Evolutionary conservation across 30 jellyfish, hydroid and myxozoan species (phyloP).

Genomic region (Aurelia sp.): DNA sequence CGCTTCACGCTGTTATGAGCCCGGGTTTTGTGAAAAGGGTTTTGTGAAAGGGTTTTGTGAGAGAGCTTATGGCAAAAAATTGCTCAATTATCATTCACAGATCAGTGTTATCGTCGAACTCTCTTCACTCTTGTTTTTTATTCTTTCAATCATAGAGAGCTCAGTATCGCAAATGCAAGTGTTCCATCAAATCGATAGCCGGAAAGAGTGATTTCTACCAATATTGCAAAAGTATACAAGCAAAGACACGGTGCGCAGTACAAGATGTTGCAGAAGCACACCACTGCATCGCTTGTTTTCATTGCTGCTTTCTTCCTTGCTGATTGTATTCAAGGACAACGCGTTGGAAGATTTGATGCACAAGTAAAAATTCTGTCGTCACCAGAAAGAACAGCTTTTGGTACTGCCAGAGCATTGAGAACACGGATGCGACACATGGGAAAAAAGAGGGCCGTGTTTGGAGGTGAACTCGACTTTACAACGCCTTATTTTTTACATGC

Average conservation of each 20-base stretch:
- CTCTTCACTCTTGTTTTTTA: not conserved
- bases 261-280: too few relatives aligned
- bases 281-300: not conserved
- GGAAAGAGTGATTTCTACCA: too few relatives aligned
- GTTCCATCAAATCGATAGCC: too few relatives aligned
- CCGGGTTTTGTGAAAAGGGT: conserved; percentile 38
- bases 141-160: not conserved
- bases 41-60: not conserved
- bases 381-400: conserved; percentile 11
- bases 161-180: conserved; percentile 14
- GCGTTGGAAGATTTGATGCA: conserved; percentile 22
- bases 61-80: not conserved
- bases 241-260: too few relatives aligned
- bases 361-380: conserved; percentile 41
- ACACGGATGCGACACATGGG: conserved; percentile 22
- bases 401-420: conserved; percentile 26
- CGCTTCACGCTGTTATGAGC: conserved; percentile 68
- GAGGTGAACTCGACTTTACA: conserved; percentile 63
- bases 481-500: conserved; percentile 24
- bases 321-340: conserved; percentile 11
- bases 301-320: not conserved
- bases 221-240: too few relatives aligned
- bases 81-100: conserved; percentile 9
- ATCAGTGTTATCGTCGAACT: too few relatives aligned
- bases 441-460: conserved; percentile 35